A percentile compares a stretch with the other conserved stretches of the same genome.
Conservation (phyloP, 2,888 invertebrate species). For the Cerceris ruficornis region DNA sequence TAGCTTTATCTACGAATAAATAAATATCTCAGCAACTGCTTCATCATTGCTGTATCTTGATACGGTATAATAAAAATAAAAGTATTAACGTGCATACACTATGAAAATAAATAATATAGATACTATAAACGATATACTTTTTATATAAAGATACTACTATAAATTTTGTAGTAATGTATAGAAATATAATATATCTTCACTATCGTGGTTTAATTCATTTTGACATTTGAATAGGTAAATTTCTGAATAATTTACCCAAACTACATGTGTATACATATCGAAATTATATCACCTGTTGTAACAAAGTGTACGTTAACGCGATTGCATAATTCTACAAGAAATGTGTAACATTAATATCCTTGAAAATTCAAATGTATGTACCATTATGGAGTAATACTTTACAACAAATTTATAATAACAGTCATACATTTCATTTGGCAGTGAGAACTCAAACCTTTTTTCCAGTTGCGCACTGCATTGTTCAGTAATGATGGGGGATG, state of each 20-base stretch:
- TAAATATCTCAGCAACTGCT: not conserved
- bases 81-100: not conserved
- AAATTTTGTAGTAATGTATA: too few relatives aligned
- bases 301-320: not conserved
- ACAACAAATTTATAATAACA: conserved; percentile 50
- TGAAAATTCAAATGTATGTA: conserved; percentile 25
- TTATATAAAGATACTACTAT: too few relatives aligned
- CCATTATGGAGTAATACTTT: conserved; percentile 48
- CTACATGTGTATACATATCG: too few relatives aligned
- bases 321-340: not conserved
- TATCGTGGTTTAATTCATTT: too few relatives aligned
- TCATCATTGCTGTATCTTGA: not conserved
- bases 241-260: too few relatives aligned
- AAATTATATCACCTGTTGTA: too few relatives aligned
- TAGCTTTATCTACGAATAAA: not conserved
- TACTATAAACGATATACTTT: not conserved
- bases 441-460: conserved; percentile 79
- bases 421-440: conserved; percentile 57
- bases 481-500: conserved; percentile 79
- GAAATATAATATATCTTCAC: too few relatives aligned
- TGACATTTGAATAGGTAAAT: too few relatives aligned
- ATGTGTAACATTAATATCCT: conserved; percentile 8
- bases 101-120: not conserved
- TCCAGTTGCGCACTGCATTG: conserved; percentile 79
- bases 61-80: not conserved